phyloP scores from a whole-genome alignment of 2,113 vertebrate genomes.

The Syngnathus typhle region DNA sequence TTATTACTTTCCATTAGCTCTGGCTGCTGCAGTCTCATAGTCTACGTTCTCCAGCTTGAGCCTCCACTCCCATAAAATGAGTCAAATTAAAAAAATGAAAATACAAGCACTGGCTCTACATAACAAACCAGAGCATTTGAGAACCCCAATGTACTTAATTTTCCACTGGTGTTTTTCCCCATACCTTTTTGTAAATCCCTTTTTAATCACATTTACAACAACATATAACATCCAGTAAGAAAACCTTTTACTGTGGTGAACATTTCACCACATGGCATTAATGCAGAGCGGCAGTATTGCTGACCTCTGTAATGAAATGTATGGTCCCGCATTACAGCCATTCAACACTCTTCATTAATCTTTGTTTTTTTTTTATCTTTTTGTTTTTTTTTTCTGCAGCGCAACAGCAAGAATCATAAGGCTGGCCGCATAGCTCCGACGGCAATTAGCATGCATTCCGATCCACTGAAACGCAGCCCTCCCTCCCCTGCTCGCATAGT shows the following conservation, averaged over 20 bases:
- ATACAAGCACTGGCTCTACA: neutral
- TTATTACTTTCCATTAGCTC: neutral
- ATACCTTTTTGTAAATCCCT: too few relatives aligned
- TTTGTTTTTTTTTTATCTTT: conserved; percentile 46
- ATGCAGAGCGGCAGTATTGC: conserved; percentile 35
- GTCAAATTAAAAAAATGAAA: neutral
- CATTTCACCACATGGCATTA: conserved; percentile 63
- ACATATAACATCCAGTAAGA: too few relatives aligned
- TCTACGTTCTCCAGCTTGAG: neutral
- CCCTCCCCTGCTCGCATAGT: conserved; percentile 66
- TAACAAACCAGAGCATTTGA: neutral
- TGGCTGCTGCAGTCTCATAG: neutral
- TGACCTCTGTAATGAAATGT: conserved; percentile 70
- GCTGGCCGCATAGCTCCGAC: conserved; percentile 74
- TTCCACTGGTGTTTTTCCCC: neutral
- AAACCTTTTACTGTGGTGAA: conserved; percentile 30
- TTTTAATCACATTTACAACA: too few relatives aligned
- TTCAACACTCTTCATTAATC: conserved; percentile 73
- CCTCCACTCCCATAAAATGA: too few relatives aligned
- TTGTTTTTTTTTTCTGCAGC: conserved; percentile 61
- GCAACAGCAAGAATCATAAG: conserved; percentile 67
- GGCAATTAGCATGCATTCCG: conserved; percentile 97
- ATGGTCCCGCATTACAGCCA: conserved; percentile 66
- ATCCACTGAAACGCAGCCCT: conserved; percentile 86
- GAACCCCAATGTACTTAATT: neutral